Conservation (phyloP, 2,888 invertebrate species). For the Acrocyrtus sp. region DNA sequence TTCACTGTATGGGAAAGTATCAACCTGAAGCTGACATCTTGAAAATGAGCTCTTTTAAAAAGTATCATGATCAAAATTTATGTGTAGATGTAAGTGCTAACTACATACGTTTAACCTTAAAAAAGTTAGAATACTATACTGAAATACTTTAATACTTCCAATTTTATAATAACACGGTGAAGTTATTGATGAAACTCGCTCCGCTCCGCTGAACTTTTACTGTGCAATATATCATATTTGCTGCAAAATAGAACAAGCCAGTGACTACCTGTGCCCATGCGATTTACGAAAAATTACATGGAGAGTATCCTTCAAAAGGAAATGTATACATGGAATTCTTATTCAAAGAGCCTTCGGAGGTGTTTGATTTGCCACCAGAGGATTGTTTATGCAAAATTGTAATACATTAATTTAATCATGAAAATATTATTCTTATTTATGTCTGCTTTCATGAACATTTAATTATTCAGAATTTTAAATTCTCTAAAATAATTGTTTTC, state of each 20-base stretch:
- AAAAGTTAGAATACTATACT: neutral
- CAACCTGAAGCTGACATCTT: constrained; percentile 13
- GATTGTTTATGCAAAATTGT: constrained; percentile 40
- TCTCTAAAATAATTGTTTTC: constrained; percentile 1
- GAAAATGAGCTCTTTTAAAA: neutral
- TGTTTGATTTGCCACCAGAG: constrained; percentile 56
- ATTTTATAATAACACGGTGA: no score
- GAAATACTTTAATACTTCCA: neutral
- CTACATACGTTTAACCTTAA: no score
- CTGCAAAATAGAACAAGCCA: constrained; percentile 10
- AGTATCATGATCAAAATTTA: constrained; percentile 15
- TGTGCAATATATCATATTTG: constrained; percentile 9
- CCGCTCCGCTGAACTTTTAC: no score
- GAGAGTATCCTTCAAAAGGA: constrained; percentile 55
- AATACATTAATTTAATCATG: neutral
- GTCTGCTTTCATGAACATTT: neutral
- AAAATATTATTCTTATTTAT: constrained; percentile 7
- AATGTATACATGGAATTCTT: constrained; percentile 59
- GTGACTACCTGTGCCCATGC: constrained; percentile 52
- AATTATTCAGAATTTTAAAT: neutral
- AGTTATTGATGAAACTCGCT: no score
- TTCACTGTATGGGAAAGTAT: constrained; percentile 15
- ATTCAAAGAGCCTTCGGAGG: constrained; percentile 49
- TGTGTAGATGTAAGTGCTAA: constrained; percentile 11
- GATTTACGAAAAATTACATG: constrained; percentile 61